Percentiles rank a stretch among this genome's conserved stretches.
phyloP scores from a whole-genome alignment of 2,888 invertebrate genomes.

The Thecocarcelia acutangulata region DNA sequence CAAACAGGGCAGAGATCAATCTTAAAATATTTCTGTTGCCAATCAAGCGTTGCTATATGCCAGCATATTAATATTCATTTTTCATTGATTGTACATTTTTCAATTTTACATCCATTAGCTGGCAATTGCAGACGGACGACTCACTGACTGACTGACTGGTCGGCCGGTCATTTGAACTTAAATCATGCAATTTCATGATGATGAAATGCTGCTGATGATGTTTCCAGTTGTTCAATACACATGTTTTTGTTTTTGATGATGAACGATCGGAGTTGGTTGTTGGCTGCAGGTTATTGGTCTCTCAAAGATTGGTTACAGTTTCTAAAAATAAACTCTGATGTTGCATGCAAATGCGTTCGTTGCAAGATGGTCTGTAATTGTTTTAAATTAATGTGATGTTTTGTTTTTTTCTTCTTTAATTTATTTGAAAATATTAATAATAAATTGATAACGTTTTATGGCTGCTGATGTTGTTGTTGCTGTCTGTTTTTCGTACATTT shows the following conservation, averaged over 20 bases:
- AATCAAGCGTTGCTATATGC: conserved; percentile 2
- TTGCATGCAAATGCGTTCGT: conserved; percentile 45
- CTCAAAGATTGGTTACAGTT: conserved; percentile 57
- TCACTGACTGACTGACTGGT: background rate
- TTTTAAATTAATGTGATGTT: conserved; percentile 33
- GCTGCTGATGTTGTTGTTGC: conserved; percentile 22
- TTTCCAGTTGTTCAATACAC: conserved; percentile 12
- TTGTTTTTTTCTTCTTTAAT: conserved; percentile 10
- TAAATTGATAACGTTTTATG: conserved; percentile 41
- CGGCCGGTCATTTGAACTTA: conserved; percentile 7
- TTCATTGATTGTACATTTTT: conserved; percentile 25
- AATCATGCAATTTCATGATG: conserved; percentile 43
- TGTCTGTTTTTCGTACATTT: conserved; percentile 34
- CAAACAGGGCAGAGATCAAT: conserved; percentile 6
- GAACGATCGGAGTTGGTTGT: conserved; percentile 4
- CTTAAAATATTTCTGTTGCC: background rate
- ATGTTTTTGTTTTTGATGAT: conserved; percentile 2
- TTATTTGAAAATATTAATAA: background rate
- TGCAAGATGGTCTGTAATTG: conserved; percentile 22
- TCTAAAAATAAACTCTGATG: conserved; percentile 44
- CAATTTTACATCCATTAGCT: background rate
- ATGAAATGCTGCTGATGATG: conserved; percentile 14
- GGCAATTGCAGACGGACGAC: background rate
- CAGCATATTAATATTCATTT: background rate
- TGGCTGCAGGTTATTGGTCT: conserved; percentile 52